Conservation (phyloP, 2,797 vertebrate genomes). For the Tamandua tetradactyla region DNA sequence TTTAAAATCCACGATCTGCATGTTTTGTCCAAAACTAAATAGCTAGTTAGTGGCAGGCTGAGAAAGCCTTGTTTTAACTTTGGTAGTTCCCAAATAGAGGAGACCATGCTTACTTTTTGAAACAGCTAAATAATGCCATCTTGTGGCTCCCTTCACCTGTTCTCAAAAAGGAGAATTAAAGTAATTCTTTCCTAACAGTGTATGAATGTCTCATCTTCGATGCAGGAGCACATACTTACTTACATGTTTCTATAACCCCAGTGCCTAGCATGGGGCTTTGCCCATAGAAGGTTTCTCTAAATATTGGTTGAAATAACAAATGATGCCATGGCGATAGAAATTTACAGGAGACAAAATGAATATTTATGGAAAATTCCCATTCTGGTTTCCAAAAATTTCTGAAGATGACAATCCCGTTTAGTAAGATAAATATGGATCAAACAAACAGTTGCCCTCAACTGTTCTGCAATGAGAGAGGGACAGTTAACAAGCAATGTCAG, state of each 20-base stretch:
- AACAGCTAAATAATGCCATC: neutral
- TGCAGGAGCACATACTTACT: neutral
- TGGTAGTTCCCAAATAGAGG: neutral
- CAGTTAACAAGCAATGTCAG: neutral
- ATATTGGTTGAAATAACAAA: neutral
- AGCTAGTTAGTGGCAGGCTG: neutral
- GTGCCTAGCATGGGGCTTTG: neutral
- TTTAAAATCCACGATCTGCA: neutral
- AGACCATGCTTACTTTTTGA: neutral
- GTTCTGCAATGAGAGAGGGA: neutral
- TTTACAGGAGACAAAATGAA: neutral
- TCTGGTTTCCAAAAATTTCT: neutral
- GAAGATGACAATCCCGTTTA: neutral
- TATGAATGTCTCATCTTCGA: neutral
- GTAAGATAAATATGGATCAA: neutral
- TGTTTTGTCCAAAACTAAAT: neutral
- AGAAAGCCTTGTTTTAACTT: neutral
- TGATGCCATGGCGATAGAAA: neutral
- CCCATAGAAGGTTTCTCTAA: neutral
- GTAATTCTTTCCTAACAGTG: neutral
- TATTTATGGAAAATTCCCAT: neutral
- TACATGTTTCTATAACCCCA: neutral
- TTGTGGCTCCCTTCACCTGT: neutral
- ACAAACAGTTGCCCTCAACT: neutral
- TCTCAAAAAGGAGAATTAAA: neutral